A percentile compares a stretch with the other conserved stretches of the same genome.
These are phyloP conservation scores for Siniperca chuatsi DNA, from an alignment of 2,113 vertebrate genomes.

Conservation along the genomic window DNA sequence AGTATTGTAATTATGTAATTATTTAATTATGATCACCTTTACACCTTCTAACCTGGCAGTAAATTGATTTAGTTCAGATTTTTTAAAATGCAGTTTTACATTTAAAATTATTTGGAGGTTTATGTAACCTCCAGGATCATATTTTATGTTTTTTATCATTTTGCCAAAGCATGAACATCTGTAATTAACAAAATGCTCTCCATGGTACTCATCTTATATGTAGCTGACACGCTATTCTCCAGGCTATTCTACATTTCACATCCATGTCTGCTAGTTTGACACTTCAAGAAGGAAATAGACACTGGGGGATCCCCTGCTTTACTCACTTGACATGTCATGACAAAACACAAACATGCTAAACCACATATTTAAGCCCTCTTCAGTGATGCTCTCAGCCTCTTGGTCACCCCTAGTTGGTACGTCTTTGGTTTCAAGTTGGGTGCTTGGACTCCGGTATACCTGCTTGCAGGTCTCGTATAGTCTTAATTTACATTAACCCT, in stretches of 20 bases:
- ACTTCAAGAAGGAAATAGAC: too few species aligned
- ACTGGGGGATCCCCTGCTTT: too few species aligned
- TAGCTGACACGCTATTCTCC: too few species aligned
- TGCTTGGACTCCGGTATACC: background rate
- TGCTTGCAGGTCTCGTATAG: too few species aligned
- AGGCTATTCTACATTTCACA: background rate
- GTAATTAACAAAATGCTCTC: background rate
- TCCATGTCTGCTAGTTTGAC: too few species aligned
- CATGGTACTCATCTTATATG: background rate
- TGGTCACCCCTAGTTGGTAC: too few species aligned
- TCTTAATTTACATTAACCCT: too few species aligned
- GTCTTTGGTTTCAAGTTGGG: background rate
- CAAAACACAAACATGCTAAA: background rate
- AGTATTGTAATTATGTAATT: background rate
- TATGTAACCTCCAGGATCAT: background rate
- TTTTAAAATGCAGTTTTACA: background rate
- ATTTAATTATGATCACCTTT: background rate
- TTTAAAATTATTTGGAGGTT: background rate
- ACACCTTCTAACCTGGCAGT: too few species aligned
- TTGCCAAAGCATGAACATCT: background rate
- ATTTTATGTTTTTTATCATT: background rate
- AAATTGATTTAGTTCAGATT: too few species aligned
- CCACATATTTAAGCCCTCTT: background rate
- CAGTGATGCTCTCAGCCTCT: background rate
- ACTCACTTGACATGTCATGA: too few species aligned